A percentile compares a stretch with the other conserved stretches of the same genome.
Conservation (phyloP, 92 coral and sea anemone genomes). For the Phenganax subtilis region DNA sequence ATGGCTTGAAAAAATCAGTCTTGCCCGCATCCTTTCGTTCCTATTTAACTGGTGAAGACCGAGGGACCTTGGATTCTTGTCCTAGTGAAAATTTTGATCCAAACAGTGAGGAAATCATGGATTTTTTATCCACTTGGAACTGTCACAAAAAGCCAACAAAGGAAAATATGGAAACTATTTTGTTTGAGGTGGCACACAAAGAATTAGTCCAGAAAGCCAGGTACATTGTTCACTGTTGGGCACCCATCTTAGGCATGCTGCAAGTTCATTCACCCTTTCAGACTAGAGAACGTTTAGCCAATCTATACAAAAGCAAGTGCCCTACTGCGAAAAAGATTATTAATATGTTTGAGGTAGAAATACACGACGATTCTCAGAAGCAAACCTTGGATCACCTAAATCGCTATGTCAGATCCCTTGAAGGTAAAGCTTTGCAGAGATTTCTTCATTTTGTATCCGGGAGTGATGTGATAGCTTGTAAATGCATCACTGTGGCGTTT, state of each 20-base stretch:
- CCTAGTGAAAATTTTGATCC: conserved; percentile 39
- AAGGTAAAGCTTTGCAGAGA: conserved; percentile 27
- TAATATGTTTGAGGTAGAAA: conserved; percentile 19
- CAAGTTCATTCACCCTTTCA: conserved; percentile 27
- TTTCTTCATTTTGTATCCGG: conserved; percentile 43
- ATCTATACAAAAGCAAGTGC: conserved; percentile 17
- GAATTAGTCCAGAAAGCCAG: conserved; percentile 61
- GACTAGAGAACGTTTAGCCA: conserved; percentile 21
- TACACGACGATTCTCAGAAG: conserved; percentile 25
- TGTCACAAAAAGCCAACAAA: conserved; percentile 42
- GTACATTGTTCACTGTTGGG: conserved; percentile 59
- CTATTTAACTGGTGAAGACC: conserved; percentile 51
- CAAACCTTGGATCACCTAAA: conserved; percentile 35
- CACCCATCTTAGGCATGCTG: conserved; percentile 38
- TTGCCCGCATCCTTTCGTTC: conserved; percentile 44
- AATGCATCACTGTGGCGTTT: conserved; percentile 18
- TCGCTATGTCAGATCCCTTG: conserved; percentile 33
- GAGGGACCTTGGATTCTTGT: conserved; percentile 40
- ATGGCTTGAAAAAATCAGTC: conserved; percentile 32
- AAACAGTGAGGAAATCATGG: conserved; percentile 41
- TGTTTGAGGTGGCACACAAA: conserved; percentile 54
- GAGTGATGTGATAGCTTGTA: conserved; percentile 16
- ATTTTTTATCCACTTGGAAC: conserved; percentile 47
- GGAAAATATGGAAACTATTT: conserved; percentile 40
- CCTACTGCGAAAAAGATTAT: conserved; percentile 45